Evolutionary conservation across 2,113 vertebrate species (phyloP).

Genomic region (Hylia prasina): DNA sequence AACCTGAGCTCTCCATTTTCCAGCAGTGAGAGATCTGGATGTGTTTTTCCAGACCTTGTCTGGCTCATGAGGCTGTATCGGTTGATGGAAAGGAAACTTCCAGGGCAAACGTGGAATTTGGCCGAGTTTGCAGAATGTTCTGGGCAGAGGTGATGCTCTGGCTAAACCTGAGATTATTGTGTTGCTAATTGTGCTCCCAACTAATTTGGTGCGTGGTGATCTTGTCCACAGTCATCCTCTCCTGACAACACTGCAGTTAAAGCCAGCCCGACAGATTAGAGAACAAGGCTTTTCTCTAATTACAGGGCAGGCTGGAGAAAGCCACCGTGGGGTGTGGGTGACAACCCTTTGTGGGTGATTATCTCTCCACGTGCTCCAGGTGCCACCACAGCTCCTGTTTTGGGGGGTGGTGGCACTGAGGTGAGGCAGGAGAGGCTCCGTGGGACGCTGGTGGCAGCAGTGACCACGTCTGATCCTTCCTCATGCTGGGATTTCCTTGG

Average conservation of each 20-base stretch:
- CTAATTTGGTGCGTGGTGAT: neutral
- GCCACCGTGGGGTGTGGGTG: neutral
- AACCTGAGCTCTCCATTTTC: neutral
- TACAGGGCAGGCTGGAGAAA: neutral
- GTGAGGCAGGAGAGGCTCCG: neutral
- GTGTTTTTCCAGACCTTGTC: neutral
- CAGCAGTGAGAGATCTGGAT: neutral
- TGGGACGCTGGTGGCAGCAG: neutral
- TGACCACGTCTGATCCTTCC: accelerated
- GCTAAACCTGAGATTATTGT: neutral
- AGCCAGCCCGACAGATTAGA: neutral
- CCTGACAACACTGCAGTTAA: neutral
- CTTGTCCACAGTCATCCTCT: neutral
- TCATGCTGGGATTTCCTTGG: neutral
- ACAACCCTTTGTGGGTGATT: neutral
- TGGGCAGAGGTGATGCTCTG: neutral
- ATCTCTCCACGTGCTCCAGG: neutral
- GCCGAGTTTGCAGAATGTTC: neutral
- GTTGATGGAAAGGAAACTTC: neutral
- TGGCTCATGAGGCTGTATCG: neutral
- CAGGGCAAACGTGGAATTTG: neutral
- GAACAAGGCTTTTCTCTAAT: neutral
- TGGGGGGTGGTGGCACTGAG: neutral
- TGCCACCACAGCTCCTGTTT: neutral
- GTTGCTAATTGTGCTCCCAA: neutral